These are phyloP conservation scores for Geophilus truncorum DNA, from an alignment of 2,888 invertebrate genomes.

Conservation along the genomic window DNA sequence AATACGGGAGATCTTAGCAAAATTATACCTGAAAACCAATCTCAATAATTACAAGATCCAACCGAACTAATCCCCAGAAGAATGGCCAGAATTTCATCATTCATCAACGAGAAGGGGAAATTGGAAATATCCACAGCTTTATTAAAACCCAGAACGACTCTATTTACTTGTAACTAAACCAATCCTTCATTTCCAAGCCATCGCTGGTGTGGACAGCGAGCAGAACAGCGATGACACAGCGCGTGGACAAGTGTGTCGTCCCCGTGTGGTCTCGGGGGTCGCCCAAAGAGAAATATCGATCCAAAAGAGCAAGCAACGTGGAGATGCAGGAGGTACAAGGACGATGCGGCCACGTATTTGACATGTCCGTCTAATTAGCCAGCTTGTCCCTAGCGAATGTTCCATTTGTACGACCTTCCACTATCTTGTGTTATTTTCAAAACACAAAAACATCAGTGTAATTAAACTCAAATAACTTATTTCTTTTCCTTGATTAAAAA, in stretches of 20 bases:
- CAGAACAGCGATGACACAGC: slow-evolving; percentile 1
- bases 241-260: slow-evolving; percentile 7
- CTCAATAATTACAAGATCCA: slow-evolving; percentile 9
- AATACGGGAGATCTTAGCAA: neutral
- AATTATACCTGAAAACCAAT: neutral
- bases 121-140: neutral
- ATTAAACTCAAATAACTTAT: neutral
- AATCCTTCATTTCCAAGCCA: neutral
- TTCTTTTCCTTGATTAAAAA: slow-evolving; percentile 1
- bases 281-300: slow-evolving; percentile 20
- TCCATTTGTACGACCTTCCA: neutral
- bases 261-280: neutral
- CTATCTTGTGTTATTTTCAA: neutral
- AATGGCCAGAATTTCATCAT: neutral
- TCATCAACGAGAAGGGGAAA: neutral
- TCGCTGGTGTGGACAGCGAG: slow-evolving; percentile 16
- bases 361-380: slow-evolving; percentile 20
- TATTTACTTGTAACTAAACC: neutral
- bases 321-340: neutral
- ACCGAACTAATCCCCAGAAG: neutral
- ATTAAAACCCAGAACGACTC: neutral
- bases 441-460: neutral
- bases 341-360: neutral
- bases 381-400: neutral
- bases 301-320: neutral